Evolutionary conservation across 64 coral and sea anemone genomes (phyloP), one percentile per base, ranked within the genome.

Genomic region (Dendronephthya gigantea): DNA sequence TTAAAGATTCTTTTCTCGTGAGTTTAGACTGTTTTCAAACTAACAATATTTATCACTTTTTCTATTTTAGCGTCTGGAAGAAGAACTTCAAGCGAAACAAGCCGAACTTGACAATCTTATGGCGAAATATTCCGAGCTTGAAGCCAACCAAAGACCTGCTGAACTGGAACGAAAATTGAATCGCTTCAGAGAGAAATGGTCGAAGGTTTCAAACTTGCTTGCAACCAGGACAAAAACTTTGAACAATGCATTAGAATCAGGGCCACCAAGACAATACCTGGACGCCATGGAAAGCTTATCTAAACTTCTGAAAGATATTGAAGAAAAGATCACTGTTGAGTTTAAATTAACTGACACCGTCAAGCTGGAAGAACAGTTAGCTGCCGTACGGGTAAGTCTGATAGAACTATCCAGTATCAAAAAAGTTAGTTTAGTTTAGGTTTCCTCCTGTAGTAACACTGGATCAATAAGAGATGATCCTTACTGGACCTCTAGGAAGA

Each of bases 271-370:
- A 38, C 89, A 98, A 50, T 98, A 93, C 28, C 55, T 98, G 23
- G 93, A 91, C 82, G 93, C 95, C 0, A 98, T 98, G 95, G 95
- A 98, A n/a, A 68, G 89, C 10, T 89, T 98, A 9, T 62, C 93
- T 0, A 35, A 93, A 39, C 93, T 86, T 31, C 93, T 98, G 9
- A 98, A 92, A 82, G 91, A 87, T 50, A 90, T 92, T 49, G 95
- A 98, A 51, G 65, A 89, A 2, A 84, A 82, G 39, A 62, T 98
- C 0, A 84, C 68, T 22, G 88, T 84, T 23, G 95, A 98, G 35
- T 98, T 98, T 40, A 84, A 90, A 0, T 88, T 98, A 51, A 88
- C 85, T 48, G 95, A 98, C 31, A 90, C 91, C 15, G 51, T 83
- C 0, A 70, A 72, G 14, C 43, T 98, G n/a, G 95, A 98, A 76